Percentiles rank a stretch among this genome's conserved stretches.
Conservation (phyloP, 2,113 vertebrate species). For the Gavia stellata region DNA sequence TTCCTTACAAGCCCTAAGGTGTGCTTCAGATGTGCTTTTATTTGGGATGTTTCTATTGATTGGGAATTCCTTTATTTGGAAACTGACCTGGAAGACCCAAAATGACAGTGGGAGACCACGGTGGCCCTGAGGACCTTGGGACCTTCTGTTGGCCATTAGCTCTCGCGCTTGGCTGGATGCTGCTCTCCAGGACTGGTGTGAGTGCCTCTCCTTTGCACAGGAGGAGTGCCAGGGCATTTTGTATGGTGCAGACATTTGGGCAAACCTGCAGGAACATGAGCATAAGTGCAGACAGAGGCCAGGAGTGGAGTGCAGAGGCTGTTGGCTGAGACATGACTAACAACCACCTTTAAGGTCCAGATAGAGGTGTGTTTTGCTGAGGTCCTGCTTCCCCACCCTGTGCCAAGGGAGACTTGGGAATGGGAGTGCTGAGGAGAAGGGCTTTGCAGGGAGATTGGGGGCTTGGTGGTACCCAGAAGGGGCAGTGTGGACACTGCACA, state of each 20-base stretch:
- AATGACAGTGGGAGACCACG: not conserved
- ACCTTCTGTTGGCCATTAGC: not conserved
- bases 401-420: not conserved
- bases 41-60: not conserved
- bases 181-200: not conserved
- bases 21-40: not conserved
- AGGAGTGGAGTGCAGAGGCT: not conserved
- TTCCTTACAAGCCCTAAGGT: not conserved
- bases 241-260: not conserved
- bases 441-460: not conserved
- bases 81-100: not conserved
- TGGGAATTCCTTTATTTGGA: not conserved
- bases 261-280: not conserved
- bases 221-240: not conserved
- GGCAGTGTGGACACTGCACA: no score
- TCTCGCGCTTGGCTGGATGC: not conserved
- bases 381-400: not conserved
- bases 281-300: accelerated
- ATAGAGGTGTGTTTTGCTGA: not conserved
- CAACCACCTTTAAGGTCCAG: not conserved
- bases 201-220: not conserved
- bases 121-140: not conserved
- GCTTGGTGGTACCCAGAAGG: not conserved
- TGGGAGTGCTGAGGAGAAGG: not conserved
- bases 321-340: not conserved